Conservation (phyloP, 2,888 invertebrate genomes). For the Lydus trimaculatus region DNA sequence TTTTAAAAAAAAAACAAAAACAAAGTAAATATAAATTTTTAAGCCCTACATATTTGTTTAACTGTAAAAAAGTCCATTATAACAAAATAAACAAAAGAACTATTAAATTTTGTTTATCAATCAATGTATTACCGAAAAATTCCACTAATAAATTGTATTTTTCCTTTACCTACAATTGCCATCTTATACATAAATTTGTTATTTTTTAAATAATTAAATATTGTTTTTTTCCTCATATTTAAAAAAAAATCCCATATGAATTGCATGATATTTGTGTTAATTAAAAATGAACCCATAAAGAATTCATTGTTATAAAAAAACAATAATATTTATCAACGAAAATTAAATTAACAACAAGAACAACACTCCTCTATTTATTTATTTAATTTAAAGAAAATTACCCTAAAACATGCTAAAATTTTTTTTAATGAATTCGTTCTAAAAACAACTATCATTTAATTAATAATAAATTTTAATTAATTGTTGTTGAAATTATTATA, state of each 20-base stretch:
- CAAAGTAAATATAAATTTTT: no score
- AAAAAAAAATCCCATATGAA: constrained; percentile 38
- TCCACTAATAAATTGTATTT: not conserved
- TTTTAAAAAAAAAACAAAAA: no score
- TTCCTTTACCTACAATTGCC: not conserved
- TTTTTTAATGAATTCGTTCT: not conserved
- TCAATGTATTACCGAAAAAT: not conserved
- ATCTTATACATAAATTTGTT: not conserved
- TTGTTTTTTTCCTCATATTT: not conserved
- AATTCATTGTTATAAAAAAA: constrained; percentile 6
- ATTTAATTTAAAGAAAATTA: no score
- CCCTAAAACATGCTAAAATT: not conserved
- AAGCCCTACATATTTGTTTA: no score
- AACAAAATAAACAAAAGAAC: not conserved
- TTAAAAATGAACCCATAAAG: not conserved
- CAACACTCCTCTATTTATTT: constrained; percentile 1
- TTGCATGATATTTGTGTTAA: constrained; percentile 30
- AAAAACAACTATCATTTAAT: not conserved
- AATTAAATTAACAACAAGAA: constrained; percentile 10
- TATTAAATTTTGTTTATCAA: not conserved
- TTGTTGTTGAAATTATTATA: not conserved
- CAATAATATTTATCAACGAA: not conserved
- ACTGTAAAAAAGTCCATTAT: not conserved
- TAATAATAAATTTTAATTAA: not conserved
- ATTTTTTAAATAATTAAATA: not conserved